Base-by-base conservation (phyloP, 1,140 invertebrate species). In the Cydia splendana region DNA sequence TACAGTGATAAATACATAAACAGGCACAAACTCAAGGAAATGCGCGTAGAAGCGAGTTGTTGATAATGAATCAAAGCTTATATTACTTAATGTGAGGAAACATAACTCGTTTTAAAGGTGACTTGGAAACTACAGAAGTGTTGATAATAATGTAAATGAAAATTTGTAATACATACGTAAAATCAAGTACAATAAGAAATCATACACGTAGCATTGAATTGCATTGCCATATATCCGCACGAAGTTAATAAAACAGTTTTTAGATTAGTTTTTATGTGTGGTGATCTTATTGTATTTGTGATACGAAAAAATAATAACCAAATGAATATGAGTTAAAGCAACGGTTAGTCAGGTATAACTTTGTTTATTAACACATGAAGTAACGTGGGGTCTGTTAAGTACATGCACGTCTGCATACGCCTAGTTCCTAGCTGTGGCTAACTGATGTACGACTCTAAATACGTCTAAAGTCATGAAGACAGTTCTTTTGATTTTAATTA, bases 291-390 rank as follows among this genome's bases (percentile, higher is more conserved):
- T 88, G 85, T 84, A 89, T 83, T 87, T 88, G 85, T 84, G 89
- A 83, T 78, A 83, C 71, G 71, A 84, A 85, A 83, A 65, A 82
- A 78, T 28, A 76, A 85, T 84, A 84, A 81, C 75, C 87, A 73
- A 53, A 86, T 88, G 81, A 74, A 80, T 79, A 85, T 88, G 87
- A 83, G 75, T 85, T 82, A 84, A 92, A 93, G 87, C 87, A 86
- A 85, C 76, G 82, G 89, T 91, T 93, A 88, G 89, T 91, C 87
- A 87, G 83, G 87, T 92, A 53, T 53, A 91, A 91, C 90, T 93
- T 92, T 93, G 90, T 92, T 93, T 91, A 93, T 90, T 88, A 92
- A 93, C 91, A 93, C 91, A 93, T 93, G 91, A 93, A 93, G 89
- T 93, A 93, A 85, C 86, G 83, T 87, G 85, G 85, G 88, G 85